Evolutionary conservation across 2,113 vertebrate genomes (phyloP).

Genomic region (Campylorhamphus procurvoides): DNA sequence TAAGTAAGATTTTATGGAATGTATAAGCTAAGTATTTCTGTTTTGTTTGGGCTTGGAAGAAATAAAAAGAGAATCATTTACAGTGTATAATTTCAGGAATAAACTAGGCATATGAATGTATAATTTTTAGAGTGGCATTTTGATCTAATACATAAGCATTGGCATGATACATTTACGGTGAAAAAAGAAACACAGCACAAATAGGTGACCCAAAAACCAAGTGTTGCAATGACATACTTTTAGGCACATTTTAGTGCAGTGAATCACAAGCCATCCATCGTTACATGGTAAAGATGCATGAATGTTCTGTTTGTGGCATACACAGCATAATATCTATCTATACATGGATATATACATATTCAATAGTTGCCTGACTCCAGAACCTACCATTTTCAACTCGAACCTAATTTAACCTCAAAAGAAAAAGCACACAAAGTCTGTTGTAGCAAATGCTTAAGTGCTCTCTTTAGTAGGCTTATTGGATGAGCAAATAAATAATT

Average conservation of each 20-base stretch:
- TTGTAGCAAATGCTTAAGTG: conserved; percentile 33
- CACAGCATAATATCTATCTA: background rate
- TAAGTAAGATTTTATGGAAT: background rate
- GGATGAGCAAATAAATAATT: conserved; percentile 63
- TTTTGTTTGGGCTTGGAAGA: background rate
- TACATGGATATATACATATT: background rate
- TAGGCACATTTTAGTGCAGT: background rate
- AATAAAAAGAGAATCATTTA: background rate
- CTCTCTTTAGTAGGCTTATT: conserved; percentile 38
- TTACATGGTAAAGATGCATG: background rate
- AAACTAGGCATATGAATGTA: background rate
- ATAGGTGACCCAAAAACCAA: background rate
- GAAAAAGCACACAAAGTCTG: background rate
- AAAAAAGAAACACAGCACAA: background rate
- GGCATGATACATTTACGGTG: background rate
- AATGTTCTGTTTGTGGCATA: background rate
- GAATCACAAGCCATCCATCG: background rate
- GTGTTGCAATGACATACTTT: background rate
- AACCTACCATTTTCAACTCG: background rate
- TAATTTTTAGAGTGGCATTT: background rate
- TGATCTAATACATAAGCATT: background rate
- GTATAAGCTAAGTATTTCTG: background rate
- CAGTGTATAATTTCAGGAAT: background rate
- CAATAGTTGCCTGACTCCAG: background rate
- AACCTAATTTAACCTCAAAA: background rate